Evolutionary conservation across 2,113 vertebrate genomes (phyloP).

Genomic region (Poecile atricapillus): DNA sequence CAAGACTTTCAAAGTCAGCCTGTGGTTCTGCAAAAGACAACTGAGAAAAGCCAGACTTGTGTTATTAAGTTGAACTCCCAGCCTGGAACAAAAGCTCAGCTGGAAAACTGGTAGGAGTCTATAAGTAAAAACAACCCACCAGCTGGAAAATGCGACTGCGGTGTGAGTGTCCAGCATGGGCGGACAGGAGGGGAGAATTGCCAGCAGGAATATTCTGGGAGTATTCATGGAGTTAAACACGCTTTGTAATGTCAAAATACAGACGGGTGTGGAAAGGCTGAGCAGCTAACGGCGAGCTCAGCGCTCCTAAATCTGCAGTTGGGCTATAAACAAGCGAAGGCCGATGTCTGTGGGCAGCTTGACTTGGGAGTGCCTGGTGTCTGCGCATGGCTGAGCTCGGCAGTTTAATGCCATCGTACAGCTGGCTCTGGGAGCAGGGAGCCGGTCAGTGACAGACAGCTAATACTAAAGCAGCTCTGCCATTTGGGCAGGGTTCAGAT

Average conservation of each 20-base stretch:
- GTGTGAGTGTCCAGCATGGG: not conserved
- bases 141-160: not conserved
- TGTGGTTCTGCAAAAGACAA: not conserved
- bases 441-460: not conserved
- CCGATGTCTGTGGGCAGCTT: not conserved
- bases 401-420: not conserved
- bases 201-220: conserved; percentile 32
- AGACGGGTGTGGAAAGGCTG: conserved; percentile 12
- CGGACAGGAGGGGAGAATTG: not conserved
- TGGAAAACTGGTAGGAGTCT: not conserved
- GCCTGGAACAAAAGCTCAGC: not conserved
- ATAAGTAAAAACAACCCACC: not conserved
- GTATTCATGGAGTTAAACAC: not conserved
- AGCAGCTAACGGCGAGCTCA: not conserved
- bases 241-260: conserved; percentile 18
- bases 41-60: not conserved
- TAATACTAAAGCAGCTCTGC: not conserved
- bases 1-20: not conserved
- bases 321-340: not conserved
- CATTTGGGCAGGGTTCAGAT: conserved; percentile 34
- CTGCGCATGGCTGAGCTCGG: conserved; percentile 8
- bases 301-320: not conserved
- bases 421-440: conserved; percentile 26
- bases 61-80: not conserved
- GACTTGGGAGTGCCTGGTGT: conserved; percentile 5